phyloP scores from a whole-genome alignment of 2,113 vertebrate genomes.

The Neogobius melanostomus region DNA sequence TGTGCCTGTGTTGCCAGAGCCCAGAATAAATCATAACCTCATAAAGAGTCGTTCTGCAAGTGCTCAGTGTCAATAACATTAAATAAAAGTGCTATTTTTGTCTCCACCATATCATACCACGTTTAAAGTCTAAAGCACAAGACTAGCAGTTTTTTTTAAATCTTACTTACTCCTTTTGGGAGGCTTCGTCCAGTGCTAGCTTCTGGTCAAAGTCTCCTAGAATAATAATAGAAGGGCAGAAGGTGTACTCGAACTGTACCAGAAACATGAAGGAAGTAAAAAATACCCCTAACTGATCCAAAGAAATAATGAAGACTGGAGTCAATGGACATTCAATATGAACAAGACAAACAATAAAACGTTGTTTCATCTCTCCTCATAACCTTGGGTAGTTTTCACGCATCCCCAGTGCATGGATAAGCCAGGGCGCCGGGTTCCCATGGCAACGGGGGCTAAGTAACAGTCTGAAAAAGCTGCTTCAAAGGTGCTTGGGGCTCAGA shows the following conservation, averaged over 20 bases:
- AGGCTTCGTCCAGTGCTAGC: slow-evolving; percentile 25
- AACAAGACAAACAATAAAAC: slow-evolving; percentile 58
- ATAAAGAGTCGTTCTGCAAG: slow-evolving; percentile 43
- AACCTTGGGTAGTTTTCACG: slow-evolving; percentile 48
- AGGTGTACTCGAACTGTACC: neutral
- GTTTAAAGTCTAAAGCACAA: slow-evolving; percentile 56
- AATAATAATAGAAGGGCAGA: slow-evolving; percentile 6
- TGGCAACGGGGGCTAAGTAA: slow-evolving; percentile 53
- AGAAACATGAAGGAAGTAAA: neutral
- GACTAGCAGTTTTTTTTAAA: slow-evolving; percentile 37
- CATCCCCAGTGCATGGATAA: slow-evolving; percentile 24
- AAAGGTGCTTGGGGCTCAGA: slow-evolving; percentile 61
- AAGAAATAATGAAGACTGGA: slow-evolving; percentile 21
- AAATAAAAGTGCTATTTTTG: slow-evolving; percentile 61
- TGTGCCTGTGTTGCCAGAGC: neutral
- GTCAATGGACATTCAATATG: slow-evolving; percentile 58
- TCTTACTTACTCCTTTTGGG: slow-evolving; percentile 47
- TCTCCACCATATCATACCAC: slow-evolving; percentile 39
- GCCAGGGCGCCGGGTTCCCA: slow-evolving; percentile 50
- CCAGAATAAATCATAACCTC: slow-evolving; percentile 24
- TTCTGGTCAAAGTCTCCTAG: slow-evolving; percentile 15
- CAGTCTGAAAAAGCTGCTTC: slow-evolving; percentile 60
- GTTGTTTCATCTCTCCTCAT: slow-evolving; percentile 36
- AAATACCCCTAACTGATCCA: slow-evolving; percentile 36
- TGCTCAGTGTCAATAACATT: slow-evolving; percentile 54